Conservation (phyloP, 2,797 vertebrate genomes). For the Falco naumanni region DNA sequence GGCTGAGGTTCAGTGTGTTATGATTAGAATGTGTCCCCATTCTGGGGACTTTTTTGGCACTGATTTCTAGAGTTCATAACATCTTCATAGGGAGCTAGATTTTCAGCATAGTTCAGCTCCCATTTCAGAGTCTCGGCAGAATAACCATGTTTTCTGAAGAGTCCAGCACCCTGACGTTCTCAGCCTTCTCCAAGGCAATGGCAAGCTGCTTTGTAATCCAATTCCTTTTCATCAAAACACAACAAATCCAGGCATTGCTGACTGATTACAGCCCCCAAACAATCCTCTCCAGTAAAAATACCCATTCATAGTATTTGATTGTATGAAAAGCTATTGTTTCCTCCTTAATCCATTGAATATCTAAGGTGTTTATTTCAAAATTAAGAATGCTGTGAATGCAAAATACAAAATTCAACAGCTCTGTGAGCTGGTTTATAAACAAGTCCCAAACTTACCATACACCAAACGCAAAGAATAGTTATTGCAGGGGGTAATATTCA, state of each 20-base stretch:
- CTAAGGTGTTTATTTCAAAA: background rate
- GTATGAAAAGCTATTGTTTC: background rate
- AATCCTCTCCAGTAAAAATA: background rate
- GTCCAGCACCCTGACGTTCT: background rate
- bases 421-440: background rate
- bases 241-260: background rate
- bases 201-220: background rate
- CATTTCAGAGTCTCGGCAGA: background rate
- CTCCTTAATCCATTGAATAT: background rate
- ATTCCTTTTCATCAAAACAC: background rate
- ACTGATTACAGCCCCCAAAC: background rate
- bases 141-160: background rate
- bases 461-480: background rate
- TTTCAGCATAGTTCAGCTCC: background rate
- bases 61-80: background rate
- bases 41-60: background rate
- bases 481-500: background rate
- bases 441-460: background rate
- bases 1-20: background rate
- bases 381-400: background rate
- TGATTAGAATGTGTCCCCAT: rapidly evolving
- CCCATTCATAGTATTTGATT: background rate
- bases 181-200: background rate
- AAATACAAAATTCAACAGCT: background rate
- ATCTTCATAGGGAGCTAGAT: background rate